Base-by-base conservation (phyloP, 2,888 invertebrate species). In the Napeogenes sylphis region DNA sequence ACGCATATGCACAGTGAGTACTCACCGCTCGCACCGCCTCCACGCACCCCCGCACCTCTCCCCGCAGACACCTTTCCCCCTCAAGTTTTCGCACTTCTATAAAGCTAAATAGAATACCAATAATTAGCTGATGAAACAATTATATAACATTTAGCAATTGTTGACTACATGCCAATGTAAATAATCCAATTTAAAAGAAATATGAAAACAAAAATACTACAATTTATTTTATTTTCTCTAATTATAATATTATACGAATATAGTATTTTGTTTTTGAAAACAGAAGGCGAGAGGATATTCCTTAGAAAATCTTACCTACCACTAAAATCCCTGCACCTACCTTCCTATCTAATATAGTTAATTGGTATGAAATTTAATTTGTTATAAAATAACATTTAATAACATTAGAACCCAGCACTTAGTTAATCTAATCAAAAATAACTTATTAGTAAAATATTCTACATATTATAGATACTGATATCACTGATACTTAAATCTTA, bases 1-100 rank as follows among this genome's bases (percentile, higher is more conserved):
- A 96, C 92, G 96, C 97, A 82, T 97, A 96, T 91, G 94, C 97
- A 87, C 96, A 95, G 96, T 96, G 94, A 95, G 96, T 96, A 94
- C 84, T 83, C 70, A 61, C 73, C 66, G 58, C 63, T 42, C 61
- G 51, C 51, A 51, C 51, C 21, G 51, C 51, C 42, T 58, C 55
- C 64, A 62, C 71, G 33, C 66, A 55, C 6, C 45, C 56, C 32
- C 63, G 51, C 64, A 54, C 59, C 55, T 21, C 55, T 55, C 59
- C 32, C 61, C 53, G 58, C 69, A 56, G 64, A 60, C 65, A 61
- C 21, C 51, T 21, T 55, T 21, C 59, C 54, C n/a, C 58, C 55
- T n/a, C 56, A 30, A 53, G 47, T 58, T 45, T 47, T 55, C 65
- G 32, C 60, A 45, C 55, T 55, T 57, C 61, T 63, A 33, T 46